phyloP scores from a whole-genome alignment of 23 tunicate species.

The Botrylloides violaceus region DNA sequence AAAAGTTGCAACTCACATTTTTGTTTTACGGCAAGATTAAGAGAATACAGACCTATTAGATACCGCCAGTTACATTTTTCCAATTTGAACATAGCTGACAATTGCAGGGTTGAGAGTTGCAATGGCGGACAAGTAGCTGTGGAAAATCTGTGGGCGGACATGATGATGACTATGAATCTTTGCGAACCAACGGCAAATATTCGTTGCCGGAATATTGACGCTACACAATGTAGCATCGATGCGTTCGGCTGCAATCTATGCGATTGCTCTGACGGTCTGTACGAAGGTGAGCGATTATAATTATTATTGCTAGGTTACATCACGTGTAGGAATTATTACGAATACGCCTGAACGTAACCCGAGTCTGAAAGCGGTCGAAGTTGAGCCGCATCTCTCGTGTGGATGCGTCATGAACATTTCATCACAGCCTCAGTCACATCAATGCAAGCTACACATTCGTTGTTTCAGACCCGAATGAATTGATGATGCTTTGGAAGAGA shows the following conservation, averaged over 20 bases:
- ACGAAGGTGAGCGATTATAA: conserved; percentile 1
- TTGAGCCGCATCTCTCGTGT: too few relatives aligned
- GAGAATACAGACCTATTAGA: too few relatives aligned
- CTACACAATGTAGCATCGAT: neutral
- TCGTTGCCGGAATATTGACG: neutral
- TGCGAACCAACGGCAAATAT: neutral
- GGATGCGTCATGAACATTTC: too few relatives aligned
- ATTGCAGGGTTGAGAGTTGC: neutral
- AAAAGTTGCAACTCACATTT: too few relatives aligned
- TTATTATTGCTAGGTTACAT: too few relatives aligned
- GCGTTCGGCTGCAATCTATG: conserved; percentile 6
- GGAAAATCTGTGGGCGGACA: neutral
- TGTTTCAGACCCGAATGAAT: neutral
- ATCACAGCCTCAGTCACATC: too few relatives aligned
- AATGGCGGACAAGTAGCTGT: neutral
- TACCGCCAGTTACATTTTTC: too few relatives aligned
- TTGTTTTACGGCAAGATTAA: too few relatives aligned
- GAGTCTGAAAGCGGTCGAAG: too few relatives aligned
- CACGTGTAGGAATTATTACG: too few relatives aligned
- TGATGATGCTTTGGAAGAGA: neutral
- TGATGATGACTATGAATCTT: neutral
- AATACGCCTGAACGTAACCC: too few relatives aligned
- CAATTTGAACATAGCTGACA: too few relatives aligned
- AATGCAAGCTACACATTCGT: neutral
- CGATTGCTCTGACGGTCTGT: conserved; percentile 3